A percentile compares a stretch with the other conserved stretches of the same genome.
phyloP scores from a whole-genome alignment of 2,797 vertebrate species.

The Enoplosus armatus region DNA sequence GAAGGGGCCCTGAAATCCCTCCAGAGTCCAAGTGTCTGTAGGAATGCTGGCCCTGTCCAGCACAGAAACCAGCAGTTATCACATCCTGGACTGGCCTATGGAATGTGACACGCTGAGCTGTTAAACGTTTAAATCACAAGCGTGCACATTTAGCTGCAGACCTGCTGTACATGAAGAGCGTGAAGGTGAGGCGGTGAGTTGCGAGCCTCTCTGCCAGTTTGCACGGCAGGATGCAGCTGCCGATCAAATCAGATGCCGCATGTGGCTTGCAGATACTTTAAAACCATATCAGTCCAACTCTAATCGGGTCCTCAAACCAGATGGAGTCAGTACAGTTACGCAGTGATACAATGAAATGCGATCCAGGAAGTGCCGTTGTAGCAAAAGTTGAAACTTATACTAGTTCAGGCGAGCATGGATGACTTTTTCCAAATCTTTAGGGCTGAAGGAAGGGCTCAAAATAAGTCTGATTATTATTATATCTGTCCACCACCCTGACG shows the following conservation, averaged over 20 bases:
- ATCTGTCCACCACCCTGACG: too few relatives aligned
- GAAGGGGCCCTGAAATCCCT: conserved; percentile 8
- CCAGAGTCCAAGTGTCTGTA: conserved; percentile 11
- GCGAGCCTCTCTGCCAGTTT: conserved; percentile 4
- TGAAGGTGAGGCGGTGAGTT: conserved; percentile 12
- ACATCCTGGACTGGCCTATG: background rate
- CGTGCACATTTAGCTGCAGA: conserved; percentile 6
- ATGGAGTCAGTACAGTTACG: conserved; percentile 23
- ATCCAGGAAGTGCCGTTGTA: too few relatives aligned
- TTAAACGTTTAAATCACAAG: background rate
- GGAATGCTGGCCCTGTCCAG: conserved; percentile 20
- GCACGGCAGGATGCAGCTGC: conserved; percentile 44
- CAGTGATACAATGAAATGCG: too few relatives aligned
- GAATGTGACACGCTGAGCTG: conserved; percentile 5
- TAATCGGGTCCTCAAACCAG: conserved; percentile 22
- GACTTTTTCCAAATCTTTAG: too few relatives aligned
- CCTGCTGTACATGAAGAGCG: background rate
- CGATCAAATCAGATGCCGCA: conserved; percentile 47
- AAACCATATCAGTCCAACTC: conserved; percentile 19
- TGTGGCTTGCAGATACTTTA: conserved; percentile 45
- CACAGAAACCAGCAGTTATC: conserved; percentile 15
- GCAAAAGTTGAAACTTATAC: too few relatives aligned
- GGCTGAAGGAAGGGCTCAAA: too few relatives aligned
- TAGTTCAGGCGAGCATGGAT: too few relatives aligned
- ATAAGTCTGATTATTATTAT: too few relatives aligned